phyloP scores from a whole-genome alignment of 1,140 invertebrate genomes.

The Cydia pomonella region DNA sequence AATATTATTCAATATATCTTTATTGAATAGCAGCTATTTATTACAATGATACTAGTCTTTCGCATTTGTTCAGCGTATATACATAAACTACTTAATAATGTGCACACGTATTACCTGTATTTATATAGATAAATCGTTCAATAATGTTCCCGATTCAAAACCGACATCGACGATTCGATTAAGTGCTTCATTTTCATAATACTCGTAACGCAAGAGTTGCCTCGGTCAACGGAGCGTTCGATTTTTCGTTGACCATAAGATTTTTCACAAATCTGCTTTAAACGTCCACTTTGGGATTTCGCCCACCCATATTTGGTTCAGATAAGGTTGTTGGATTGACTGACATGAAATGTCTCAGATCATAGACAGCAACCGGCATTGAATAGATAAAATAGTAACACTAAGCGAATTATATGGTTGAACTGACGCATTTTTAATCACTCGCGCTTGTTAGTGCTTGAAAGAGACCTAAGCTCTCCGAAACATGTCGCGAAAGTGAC shows the following conservation, averaged over 20 bases:
- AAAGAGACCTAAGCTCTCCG: too few species aligned
- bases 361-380: too few species aligned
- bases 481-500: too few species aligned
- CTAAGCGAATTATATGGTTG: too few species aligned
- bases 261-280: too few species aligned
- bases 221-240: neutral
- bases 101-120: neutral
- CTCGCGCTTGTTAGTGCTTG: too few species aligned
- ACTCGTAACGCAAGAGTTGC: neutral
- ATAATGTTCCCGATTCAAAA: neutral
- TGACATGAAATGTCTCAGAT: too few species aligned
- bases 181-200: neutral
- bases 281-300: too few species aligned
- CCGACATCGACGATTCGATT: neutral
- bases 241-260: neutral
- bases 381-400: too few species aligned
- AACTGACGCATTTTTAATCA: too few species aligned
- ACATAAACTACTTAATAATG: neutral
- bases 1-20: neutral
- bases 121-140: neutral
- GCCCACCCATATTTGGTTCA: too few species aligned
- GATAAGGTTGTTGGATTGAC: too few species aligned
- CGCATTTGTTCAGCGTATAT: conserved; percentile 8
- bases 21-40: neutral
- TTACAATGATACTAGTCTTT: conserved; percentile 10